Percentiles rank a stretch among this genome's conserved stretches.
Conservation (phyloP, 2,888 invertebrate genomes). For the Cheilosia scutellata region DNA sequence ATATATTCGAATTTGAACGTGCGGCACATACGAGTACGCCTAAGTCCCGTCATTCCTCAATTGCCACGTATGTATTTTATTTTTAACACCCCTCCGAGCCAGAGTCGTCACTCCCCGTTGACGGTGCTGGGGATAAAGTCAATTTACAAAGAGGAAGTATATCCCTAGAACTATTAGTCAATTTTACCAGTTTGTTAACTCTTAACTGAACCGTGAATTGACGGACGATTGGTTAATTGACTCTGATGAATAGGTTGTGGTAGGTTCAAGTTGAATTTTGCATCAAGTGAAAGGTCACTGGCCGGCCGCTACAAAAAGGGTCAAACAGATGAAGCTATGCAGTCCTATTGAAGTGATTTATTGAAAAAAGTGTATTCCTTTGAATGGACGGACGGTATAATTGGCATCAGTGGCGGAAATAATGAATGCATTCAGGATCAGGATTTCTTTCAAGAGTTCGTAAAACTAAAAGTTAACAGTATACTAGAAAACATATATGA, state of each 20-base stretch:
- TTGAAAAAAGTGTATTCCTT: constrained; percentile 33
- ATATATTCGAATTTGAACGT: constrained; percentile 50
- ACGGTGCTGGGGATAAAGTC: constrained; percentile 30
- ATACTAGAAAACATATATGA: no score
- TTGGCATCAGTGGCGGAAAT: not conserved
- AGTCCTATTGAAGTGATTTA: constrained; percentile 38
- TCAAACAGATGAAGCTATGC: not conserved
- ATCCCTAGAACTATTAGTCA: constrained; percentile 59
- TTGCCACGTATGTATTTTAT: constrained; percentile 61
- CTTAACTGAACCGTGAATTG: constrained; percentile 72
- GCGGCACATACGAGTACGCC: constrained; percentile 18
- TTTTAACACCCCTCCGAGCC: constrained; percentile 15
- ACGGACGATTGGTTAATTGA: constrained; percentile 75
- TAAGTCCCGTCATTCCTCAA: constrained; percentile 20
- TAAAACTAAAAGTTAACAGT: no score
- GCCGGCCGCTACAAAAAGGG: constrained; percentile 23
- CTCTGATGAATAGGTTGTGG: constrained; percentile 72
- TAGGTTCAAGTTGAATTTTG: constrained; percentile 63
- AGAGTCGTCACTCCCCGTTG: constrained; percentile 25
- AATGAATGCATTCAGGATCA: constrained; percentile 4
- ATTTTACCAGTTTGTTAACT: constrained; percentile 74
- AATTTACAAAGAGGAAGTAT: constrained; percentile 44
- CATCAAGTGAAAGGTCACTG: constrained; percentile 56
- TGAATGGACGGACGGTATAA: not conserved
- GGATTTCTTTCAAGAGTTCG: no score